A percentile compares a stretch with the other conserved stretches of the same genome.
Evolutionary conservation across 2,113 vertebrate genomes (phyloP).

Genomic region (Apodemus speciosus): DNA sequence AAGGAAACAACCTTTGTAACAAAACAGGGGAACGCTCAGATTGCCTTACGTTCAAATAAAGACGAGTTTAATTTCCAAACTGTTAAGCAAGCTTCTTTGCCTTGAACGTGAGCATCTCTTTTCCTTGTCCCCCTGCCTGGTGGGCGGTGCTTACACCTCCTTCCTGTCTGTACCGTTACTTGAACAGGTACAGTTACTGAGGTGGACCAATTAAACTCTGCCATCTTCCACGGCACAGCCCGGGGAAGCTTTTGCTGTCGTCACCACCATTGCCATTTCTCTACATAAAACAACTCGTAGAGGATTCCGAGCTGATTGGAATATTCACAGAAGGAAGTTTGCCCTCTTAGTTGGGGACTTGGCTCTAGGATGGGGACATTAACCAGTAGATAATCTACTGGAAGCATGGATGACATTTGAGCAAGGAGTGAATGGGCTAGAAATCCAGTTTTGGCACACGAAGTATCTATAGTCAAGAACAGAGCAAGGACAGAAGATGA

Average conservation of each 20-base stretch:
- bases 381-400: slow-evolving; percentile 12
- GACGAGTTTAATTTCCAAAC: background rate
- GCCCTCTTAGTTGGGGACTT: slow-evolving; percentile 13
- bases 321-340: slow-evolving; percentile 14
- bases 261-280: background rate
- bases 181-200: background rate
- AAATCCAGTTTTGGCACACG: slow-evolving; percentile 52
- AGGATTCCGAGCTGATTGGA: slow-evolving; percentile 5
- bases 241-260: slow-evolving; percentile 32
- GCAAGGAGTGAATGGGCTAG: slow-evolving; percentile 51
- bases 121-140: background rate
- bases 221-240: background rate
- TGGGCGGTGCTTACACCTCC: background rate
- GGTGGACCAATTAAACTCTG: background rate
- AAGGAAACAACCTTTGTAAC: background rate
- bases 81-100: background rate
- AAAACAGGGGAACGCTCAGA: background rate
- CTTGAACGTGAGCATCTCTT: background rate
- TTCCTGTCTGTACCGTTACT: background rate
- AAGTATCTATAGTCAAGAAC: slow-evolving; percentile 18
- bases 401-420: slow-evolving; percentile 39
- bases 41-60: background rate
- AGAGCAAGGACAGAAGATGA: slow-evolving; percentile 35
- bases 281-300: slow-evolving; percentile 40
- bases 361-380: slow-evolving; percentile 3